phyloP scores from a whole-genome alignment of 2,113 vertebrate genomes.

The Elephas maximus region DNA sequence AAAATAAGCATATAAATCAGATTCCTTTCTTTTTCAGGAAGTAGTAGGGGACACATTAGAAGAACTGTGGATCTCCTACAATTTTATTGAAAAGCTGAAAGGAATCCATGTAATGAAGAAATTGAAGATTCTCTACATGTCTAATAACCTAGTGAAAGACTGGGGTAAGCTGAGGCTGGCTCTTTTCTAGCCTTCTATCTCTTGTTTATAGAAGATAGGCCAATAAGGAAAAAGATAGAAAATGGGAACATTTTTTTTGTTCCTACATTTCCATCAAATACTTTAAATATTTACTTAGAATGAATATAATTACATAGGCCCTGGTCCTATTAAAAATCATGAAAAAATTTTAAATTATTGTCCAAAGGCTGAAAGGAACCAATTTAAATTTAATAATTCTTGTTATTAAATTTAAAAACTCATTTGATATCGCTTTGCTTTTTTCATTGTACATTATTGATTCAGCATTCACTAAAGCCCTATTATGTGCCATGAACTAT shows the following conservation, averaged over 20 bases:
- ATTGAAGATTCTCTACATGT: constrained; percentile 97
- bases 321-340: background rate
- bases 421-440: background rate
- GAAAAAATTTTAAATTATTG: background rate
- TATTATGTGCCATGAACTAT: background rate
- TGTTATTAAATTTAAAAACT: background rate
- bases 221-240: background rate
- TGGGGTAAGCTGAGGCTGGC: constrained; percentile 92
- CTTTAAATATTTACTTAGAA: constrained; percentile 53
- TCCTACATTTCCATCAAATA: constrained; percentile 13
- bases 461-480: background rate
- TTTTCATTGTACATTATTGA: background rate
- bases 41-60: constrained; percentile 95
- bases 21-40: constrained; percentile 91
- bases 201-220: background rate
- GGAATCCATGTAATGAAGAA: constrained; percentile 97
- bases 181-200: background rate
- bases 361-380: constrained; percentile 41
- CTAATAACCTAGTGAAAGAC: constrained; percentile 98
- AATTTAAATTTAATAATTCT: constrained; percentile 50
- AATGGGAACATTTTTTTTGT: constrained; percentile 43
- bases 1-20: constrained; percentile 31
- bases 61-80: constrained; percentile 99
- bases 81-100: constrained; percentile 97
- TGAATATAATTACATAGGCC: constrained; percentile 36